Evolutionary conservation across 1,140 invertebrate genomes (phyloP), one percentile per base, ranked within the genome.

Genomic region (Dreissena rostriformis): DNA sequence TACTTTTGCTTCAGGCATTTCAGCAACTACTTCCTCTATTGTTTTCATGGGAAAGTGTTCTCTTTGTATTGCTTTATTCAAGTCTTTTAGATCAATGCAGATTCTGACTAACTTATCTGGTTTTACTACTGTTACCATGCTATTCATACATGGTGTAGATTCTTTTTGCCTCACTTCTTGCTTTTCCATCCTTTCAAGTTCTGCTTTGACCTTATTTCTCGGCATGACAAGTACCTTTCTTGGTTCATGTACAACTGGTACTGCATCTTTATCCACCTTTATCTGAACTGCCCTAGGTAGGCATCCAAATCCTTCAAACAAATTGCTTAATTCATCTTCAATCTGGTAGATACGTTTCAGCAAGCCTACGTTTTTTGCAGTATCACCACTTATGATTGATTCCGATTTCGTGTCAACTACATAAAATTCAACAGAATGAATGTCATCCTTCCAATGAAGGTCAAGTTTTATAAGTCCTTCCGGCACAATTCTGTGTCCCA

Each of bases 11-110:
- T n/a, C n/a, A n/a, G n/a, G n/a, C n/a, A n/a, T n/a, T n/a, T n/a
- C n/a, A n/a, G n/a, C n/a, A n/a, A n/a, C n/a, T n/a, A n/a, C n/a
- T n/a, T n/a, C n/a, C n/a, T n/a, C n/a, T n/a, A n/a, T n/a, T n/a
- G 83, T 83, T 81, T 76, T 68, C 63, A 87, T 75, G 17, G 82
- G 86, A 8, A 80, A 76, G 66, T 89, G 88, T 84, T 85, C 82
- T 61, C 86, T 55, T 15, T 74, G 6, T 15, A 89, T 87, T 14
- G 88, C 86, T 39, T 53, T 53, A 63, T 88, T 90, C 7, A 90
- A 66, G 61, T 91, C 86, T 57, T 70, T 84, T 2, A 88, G 87
- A 78, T 88, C 89, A 0, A 90, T 68, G 55, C 86, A 89, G n/a
- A 88, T 83, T 63, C 84, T 63, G 2, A 90, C 11, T 28, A 49